Evolutionary conservation across 2,888 invertebrate genomes (phyloP).

Genomic region (Tetranychus truncatus): DNA sequence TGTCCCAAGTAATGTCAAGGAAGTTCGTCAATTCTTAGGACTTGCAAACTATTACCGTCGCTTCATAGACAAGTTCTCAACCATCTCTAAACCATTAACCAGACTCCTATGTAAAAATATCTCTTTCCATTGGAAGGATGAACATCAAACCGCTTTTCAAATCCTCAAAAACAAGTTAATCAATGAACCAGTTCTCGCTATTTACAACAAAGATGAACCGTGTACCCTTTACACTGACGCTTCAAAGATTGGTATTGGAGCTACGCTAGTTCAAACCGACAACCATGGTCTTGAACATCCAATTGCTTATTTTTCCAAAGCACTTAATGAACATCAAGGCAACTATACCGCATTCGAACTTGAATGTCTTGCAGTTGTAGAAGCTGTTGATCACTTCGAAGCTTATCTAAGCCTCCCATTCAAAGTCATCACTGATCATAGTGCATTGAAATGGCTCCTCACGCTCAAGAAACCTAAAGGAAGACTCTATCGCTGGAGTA

Average conservation of each 20-base stretch:
- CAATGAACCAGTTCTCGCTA: background rate
- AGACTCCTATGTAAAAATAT: slow-evolving; percentile 5
- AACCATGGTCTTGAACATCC: background rate
- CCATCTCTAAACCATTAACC: slow-evolving; percentile 11
- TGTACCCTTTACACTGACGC: slow-evolving; percentile 14
- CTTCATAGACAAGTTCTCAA: slow-evolving; percentile 19
- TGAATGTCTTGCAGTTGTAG: slow-evolving; percentile 11
- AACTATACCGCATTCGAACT: slow-evolving; percentile 14
- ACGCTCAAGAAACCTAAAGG: background rate
- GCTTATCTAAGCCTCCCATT: slow-evolving; percentile 12
- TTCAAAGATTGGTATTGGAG: background rate
- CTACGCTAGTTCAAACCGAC: no score
- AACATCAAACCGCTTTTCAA: slow-evolving; percentile 16
- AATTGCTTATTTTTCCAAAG: background rate
- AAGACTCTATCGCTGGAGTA: background rate
- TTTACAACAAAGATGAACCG: background rate
- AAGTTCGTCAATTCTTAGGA: slow-evolving; percentile 15
- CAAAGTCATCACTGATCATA: slow-evolving; percentile 11
- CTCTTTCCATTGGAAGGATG: slow-evolving; percentile 11
- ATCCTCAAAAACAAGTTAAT: slow-evolving; percentile 13
- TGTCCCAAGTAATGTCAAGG: slow-evolving; percentile 4
- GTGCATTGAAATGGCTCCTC: slow-evolving; percentile 7
- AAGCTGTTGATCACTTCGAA: slow-evolving; percentile 15
- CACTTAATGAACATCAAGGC: background rate
- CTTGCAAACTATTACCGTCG: slow-evolving; percentile 25